Conservation (phyloP, 2,113 vertebrate genomes). For the Falco punctatus region DNA sequence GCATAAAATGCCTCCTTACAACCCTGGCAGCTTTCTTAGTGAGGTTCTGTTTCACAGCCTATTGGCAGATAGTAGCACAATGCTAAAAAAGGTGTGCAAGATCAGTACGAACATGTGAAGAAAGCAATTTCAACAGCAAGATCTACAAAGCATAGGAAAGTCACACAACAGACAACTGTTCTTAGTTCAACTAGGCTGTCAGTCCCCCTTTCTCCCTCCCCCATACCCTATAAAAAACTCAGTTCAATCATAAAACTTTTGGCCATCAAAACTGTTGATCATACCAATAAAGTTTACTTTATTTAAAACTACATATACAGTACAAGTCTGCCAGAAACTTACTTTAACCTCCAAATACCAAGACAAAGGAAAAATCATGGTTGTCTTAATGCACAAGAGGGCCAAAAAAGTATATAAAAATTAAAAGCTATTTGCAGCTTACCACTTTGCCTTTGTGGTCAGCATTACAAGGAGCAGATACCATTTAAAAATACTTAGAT, state of each 20-base stretch:
- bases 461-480: conserved; percentile 30
- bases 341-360: conserved; percentile 52
- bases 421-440: conserved; percentile 45
- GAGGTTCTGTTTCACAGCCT: not conserved
- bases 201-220: not conserved
- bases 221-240: conserved; percentile 56
- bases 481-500: conserved; percentile 13
- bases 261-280: conserved; percentile 62
- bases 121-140: not conserved
- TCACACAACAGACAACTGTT: conserved; percentile 27
- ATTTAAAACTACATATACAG: conserved; percentile 70
- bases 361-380: conserved; percentile 68
- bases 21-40: not conserved
- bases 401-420: conserved; percentile 58
- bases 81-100: not conserved
- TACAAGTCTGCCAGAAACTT: conserved; percentile 70
- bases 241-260: conserved; percentile 63
- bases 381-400: conserved; percentile 60
- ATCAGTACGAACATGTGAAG: not conserved
- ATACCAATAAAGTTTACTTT: conserved; percentile 55
- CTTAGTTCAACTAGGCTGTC: conserved; percentile 7
- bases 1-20: not conserved
- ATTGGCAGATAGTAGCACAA: not conserved
- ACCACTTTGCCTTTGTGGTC: conserved; percentile 9
- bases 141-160: conserved; percentile 54